These are phyloP conservation scores for Pelecanoides urinatrix DNA, from an alignment of 2,113 vertebrate genomes.

Conservation along the genomic window DNA sequence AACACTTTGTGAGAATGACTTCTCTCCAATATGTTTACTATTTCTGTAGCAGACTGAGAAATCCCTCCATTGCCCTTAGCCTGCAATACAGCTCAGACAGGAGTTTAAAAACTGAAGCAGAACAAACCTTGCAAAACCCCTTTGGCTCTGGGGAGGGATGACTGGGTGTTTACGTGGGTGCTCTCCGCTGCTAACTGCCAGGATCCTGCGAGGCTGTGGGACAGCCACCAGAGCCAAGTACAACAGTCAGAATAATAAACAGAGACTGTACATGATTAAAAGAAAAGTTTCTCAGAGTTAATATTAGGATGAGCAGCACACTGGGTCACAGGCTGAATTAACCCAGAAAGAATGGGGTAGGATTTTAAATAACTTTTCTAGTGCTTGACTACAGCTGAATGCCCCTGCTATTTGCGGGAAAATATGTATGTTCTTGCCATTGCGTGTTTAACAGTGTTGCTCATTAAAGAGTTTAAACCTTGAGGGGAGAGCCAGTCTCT, in stretches of 20 bases:
- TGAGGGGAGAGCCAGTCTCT: not conserved
- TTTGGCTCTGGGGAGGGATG: not conserved
- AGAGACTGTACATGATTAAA: not conserved
- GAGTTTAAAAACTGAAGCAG: not conserved
- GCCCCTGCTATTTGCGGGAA: rapidly evolving
- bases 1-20: rapidly evolving
- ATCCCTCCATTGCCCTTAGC: not conserved
- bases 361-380: not conserved
- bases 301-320: slow-evolving; percentile 17
- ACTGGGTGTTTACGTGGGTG: not conserved
- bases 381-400: not conserved
- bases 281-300: slow-evolving; percentile 50
- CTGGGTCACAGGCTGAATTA: slow-evolving; percentile 3
- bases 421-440: not conserved
- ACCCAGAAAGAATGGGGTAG: not conserved
- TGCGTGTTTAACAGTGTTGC: not conserved
- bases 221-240: not conserved
- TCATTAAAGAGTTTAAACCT: not conserved
- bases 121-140: not conserved
- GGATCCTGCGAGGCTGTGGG: not conserved
- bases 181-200: not conserved
- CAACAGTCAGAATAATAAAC: slow-evolving; percentile 35
- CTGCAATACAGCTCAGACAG: not conserved
- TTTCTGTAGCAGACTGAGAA: not conserved
- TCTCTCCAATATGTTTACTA: not conserved